Conservation (phyloP, 2,888 invertebrate genomes). For the Agrochola lychnidis region DNA sequence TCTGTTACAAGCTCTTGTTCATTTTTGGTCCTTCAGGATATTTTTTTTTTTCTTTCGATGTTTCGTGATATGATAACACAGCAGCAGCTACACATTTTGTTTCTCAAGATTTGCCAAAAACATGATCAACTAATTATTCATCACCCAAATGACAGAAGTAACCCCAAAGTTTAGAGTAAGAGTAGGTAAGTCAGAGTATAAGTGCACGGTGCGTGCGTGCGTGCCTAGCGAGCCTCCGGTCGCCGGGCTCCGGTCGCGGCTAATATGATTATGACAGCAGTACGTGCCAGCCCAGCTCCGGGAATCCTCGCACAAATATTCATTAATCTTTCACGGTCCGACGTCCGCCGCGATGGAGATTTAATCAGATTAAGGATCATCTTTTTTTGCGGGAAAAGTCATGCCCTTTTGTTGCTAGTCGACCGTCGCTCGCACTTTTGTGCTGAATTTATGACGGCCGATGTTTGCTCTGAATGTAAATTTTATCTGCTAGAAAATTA, state of each 20-base stretch:
- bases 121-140: slow-evolving; percentile 14
- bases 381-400: slow-evolving; percentile 90
- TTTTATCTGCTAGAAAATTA: slow-evolving; percentile 75
- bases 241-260: slow-evolving; percentile 86
- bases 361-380: slow-evolving; percentile 91
- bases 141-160: slow-evolving; percentile 31
- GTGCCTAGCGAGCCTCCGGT: slow-evolving; percentile 85
- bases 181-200: slow-evolving; percentile 66
- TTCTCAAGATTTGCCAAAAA: neutral
- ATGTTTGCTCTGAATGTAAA: slow-evolving; percentile 89
- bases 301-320: slow-evolving; percentile 90
- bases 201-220: slow-evolving; percentile 80
- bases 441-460: slow-evolving; percentile 88
- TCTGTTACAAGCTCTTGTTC: neutral
- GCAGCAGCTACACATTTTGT: neutral
- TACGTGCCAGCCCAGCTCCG: slow-evolving; percentile 89
- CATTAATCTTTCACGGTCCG: slow-evolving; percentile 91
- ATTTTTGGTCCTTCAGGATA: neutral
- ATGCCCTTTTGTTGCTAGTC: slow-evolving; percentile 89
- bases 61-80: neutral
- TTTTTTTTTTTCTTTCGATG: neutral
- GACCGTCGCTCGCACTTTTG: slow-evolving; percentile 88
- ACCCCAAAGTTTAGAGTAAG: slow-evolving; percentile 42
- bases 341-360: slow-evolving; percentile 90
- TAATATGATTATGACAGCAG: slow-evolving; percentile 91